Conservation (phyloP, 2,113 vertebrate genomes). For the Herpetotheres cachinnans region DNA sequence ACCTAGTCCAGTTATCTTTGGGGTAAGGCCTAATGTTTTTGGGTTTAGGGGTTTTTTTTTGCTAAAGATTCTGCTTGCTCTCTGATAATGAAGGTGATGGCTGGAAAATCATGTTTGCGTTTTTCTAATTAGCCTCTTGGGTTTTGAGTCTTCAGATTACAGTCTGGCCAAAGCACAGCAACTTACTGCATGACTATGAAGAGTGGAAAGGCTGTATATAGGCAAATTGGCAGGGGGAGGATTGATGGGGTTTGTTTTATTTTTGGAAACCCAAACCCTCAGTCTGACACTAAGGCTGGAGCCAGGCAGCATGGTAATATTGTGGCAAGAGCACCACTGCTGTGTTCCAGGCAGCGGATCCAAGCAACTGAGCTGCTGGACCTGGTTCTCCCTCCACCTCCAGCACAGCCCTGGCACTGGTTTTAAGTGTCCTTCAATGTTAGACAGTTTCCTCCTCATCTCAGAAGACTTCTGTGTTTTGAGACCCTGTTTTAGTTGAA, state of each 20-base stretch:
- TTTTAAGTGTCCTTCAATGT: neutral
- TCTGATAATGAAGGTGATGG: neutral
- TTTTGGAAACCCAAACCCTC: neutral
- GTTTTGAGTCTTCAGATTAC: neutral
- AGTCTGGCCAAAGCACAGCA: neutral
- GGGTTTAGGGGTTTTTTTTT: neutral
- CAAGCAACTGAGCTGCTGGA: neutral
- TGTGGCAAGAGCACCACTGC: neutral
- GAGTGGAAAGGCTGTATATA: neutral
- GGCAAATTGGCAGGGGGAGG: fast-evolving
- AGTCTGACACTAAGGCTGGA: neutral
- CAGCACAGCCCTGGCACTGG: neutral
- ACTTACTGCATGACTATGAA: neutral
- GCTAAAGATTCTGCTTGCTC: neutral
- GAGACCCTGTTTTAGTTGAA: neutral
- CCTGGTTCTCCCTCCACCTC: neutral
- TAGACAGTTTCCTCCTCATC: neutral
- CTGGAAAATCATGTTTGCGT: neutral
- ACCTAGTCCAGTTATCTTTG: neutral
- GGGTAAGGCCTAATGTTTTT: neutral
- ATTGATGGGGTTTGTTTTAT: neutral
- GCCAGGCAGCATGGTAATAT: neutral
- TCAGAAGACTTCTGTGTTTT: neutral
- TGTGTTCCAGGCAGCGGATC: neutral
- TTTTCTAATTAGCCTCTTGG: neutral